phyloP scores from a whole-genome alignment of 1,140 invertebrate genomes.

The Myzus persicae region DNA sequence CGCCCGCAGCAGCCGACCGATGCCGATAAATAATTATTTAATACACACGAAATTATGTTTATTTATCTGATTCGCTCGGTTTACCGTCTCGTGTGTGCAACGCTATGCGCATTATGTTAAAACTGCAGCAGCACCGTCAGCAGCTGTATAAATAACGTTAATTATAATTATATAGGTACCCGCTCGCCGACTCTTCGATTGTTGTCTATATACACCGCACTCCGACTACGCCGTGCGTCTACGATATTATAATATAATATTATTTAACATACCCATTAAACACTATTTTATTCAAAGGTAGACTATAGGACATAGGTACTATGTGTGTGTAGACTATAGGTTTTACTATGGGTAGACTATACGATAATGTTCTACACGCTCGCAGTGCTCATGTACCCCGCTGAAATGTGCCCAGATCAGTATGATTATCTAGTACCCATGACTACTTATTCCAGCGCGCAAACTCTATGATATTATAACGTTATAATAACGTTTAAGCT shows the following conservation, averaged over 20 bases:
- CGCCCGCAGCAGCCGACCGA: neutral
- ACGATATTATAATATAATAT: neutral
- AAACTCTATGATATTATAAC: neutral
- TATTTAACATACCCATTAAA: neutral
- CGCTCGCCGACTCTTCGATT: neutral
- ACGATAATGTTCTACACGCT: neutral
- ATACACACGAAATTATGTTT: neutral
- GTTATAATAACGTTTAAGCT: neutral
- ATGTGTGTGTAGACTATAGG: too few relatives aligned
- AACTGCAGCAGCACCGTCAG: neutral
- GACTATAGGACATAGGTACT: neutral
- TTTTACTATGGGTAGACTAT: neutral
- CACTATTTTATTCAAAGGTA: neutral
- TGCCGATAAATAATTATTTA: neutral
- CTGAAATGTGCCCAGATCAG: neutral
- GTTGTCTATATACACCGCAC: neutral
- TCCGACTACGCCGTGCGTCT: neutral
- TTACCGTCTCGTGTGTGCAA: neutral
- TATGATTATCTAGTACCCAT: neutral
- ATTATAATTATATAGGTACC: neutral
- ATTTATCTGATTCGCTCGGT: neutral
- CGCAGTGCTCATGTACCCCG: neutral
- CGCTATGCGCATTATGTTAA: neutral
- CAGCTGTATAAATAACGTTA: slow-evolving; percentile 5
- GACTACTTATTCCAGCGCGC: neutral